Base-by-base conservation (phyloP, 2,113 vertebrate species). In the Uria lomvia region DNA sequence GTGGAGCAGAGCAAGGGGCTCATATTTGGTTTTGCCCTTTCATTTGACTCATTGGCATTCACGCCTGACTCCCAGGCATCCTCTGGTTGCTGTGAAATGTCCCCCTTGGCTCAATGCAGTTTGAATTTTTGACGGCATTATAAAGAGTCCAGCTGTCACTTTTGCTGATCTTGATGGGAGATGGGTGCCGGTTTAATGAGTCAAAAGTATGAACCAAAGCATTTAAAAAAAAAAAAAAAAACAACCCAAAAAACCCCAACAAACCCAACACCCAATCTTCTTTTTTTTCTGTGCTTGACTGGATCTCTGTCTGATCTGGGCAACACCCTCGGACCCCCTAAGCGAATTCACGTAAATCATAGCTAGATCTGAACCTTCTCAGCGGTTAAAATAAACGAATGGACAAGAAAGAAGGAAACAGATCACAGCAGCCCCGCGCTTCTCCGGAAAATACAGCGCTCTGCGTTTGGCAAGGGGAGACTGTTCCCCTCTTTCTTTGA, bases 71-170 rank as follows among this genome's bases (percentile, higher is more conserved):
- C 92, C 70, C 95, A 89, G 97, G 92, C 95, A 96, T 94, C 96
- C 75, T 97, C 76, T 88, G 67, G 66, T 92, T 94, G 96, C 96
- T 95, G 91, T 85, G 96, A 96, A 95, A 95, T 97, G 94, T 96
- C 86, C 95, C 95, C 87, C 62, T 94, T 94, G 86, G 92, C 95
- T 97, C 96, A 93, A 23, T 92, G 88, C 88, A 91, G 83, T 93
- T 97, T 86, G 80, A 96, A 91, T 96, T 97, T 97, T 94, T 95
- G 94, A 97, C 68, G 87, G 94, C 94, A 77, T 95, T 94, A 94
- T 93, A 86, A 92, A 88, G 92, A 95, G 87, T 90, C 91, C 92
- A 97, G 97, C 96, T 97, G 97, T 98, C 97, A 98, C 90, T 88
- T 95, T 90, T 75, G 66, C 88, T 88, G 96, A 95, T 95, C 86